Percentiles rank a stretch among this genome's conserved stretches.
Conservation (phyloP, 2,888 invertebrate genomes). For the Melanostoma scalare region DNA sequence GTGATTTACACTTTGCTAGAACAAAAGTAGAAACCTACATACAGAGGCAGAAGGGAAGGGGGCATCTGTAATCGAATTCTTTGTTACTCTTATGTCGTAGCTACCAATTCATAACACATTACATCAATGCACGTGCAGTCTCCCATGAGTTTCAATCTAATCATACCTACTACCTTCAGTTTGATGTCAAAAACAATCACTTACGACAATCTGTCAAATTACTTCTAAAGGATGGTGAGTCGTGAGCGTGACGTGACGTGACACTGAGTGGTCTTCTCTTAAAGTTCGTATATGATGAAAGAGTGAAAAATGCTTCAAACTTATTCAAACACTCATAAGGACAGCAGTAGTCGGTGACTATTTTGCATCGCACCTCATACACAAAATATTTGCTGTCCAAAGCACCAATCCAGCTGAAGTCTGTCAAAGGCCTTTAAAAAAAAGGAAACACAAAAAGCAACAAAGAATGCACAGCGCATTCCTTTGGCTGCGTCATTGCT, state of each 20-base stretch:
- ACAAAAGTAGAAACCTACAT: too few relatives aligned
- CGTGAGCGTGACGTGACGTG: too few relatives aligned
- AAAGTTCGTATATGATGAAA: too few relatives aligned
- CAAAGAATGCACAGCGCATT: constrained; percentile 18
- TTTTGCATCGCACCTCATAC: not conserved
- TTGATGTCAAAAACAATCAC: constrained; percentile 10
- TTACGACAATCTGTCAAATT: constrained; percentile 25
- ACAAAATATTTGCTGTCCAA: constrained; percentile 19
- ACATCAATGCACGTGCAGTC: not conserved
- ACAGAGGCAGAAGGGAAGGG: too few relatives aligned
- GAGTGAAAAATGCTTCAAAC: too few relatives aligned
- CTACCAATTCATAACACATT: constrained; percentile 17
- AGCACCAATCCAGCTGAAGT: constrained; percentile 3
- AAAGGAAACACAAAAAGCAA: constrained; percentile 1
- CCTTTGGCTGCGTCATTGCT: constrained; percentile 22
- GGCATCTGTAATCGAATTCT: constrained; percentile 8
- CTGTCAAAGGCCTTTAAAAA: not conserved
- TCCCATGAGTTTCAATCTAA: constrained; percentile 9
- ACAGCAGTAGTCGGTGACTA: not conserved
- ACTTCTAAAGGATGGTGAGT: constrained; percentile 7
- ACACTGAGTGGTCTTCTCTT: too few relatives aligned
- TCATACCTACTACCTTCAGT: not conserved
- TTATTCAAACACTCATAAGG: not conserved
- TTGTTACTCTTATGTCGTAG: not conserved
- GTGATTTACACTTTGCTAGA: too few relatives aligned